Conservation (phyloP, 1,140 invertebrate species). For the Teleopsis dalmanni region DNA sequence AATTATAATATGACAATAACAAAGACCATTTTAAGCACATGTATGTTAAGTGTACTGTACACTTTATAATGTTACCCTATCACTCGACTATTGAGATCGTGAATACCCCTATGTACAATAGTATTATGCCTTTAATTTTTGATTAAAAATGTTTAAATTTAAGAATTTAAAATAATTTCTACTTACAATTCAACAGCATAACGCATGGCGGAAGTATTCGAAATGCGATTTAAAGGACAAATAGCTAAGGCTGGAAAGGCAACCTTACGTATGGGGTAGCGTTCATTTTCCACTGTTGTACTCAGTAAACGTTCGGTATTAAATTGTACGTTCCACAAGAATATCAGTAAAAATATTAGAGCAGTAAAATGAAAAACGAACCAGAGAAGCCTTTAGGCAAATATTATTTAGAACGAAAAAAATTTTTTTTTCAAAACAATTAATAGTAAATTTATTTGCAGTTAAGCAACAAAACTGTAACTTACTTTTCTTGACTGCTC, state of each 20-base stretch:
- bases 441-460: too few relatives aligned
- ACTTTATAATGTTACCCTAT: too few relatives aligned
- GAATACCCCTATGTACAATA: too few relatives aligned
- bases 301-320: slow-evolving; percentile 45
- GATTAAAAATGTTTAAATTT: neutral
- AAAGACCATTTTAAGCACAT: too few relatives aligned
- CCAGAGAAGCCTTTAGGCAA: slow-evolving; percentile 46
- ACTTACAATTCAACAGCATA: slow-evolving; percentile 48
- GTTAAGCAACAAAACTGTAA: too few relatives aligned
- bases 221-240: slow-evolving; percentile 53
- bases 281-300: slow-evolving; percentile 50
- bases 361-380: slow-evolving; percentile 46
- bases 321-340: slow-evolving; percentile 47
- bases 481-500: slow-evolving; percentile 33
- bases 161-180: neutral
- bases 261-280: slow-evolving; percentile 48
- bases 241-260: slow-evolving; percentile 53
- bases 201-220: slow-evolving; percentile 42
- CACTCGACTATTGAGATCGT: too few relatives aligned
- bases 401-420: neutral
- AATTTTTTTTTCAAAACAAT: neutral
- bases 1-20: too few relatives aligned
- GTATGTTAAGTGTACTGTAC: too few relatives aligned
- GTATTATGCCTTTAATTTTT: too few relatives aligned
- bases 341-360: slow-evolving; percentile 45